A percentile compares a stretch with the other conserved stretches of the same genome.
phyloP scores from a whole-genome alignment of 2,113 vertebrate species.

The Polyodon spathula region DNA sequence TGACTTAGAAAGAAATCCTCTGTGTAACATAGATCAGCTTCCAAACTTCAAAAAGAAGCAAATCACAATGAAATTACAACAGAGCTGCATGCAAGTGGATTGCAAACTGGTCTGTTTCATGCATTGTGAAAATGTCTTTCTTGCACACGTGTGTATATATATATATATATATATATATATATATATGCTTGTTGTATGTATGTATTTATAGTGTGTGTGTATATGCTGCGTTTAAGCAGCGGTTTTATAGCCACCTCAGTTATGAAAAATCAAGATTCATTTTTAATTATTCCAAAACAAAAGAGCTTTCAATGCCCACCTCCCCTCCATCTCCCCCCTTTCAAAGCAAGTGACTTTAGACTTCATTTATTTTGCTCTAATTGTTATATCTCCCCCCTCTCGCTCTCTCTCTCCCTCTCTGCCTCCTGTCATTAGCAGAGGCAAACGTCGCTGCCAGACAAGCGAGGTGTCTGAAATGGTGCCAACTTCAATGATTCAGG shows the following conservation, averaged over 20 bases:
- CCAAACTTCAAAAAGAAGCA: conserved; percentile 33
- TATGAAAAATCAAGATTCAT: no score
- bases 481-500: no score
- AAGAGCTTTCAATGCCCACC: neutral
- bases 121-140: no score
- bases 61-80: conserved; percentile 40
- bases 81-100: no score
- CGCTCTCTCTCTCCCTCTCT: neutral
- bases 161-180: no score
- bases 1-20: conserved; percentile 59
- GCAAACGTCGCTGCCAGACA: neutral
- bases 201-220: no score
- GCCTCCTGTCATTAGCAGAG: neutral
- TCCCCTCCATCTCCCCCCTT: neutral
- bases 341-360: neutral
- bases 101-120: no score
- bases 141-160: no score
- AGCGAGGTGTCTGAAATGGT: neutral
- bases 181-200: no score
- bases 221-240: no score
- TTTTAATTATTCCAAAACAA: no score
- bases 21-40: conserved; percentile 47
- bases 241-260: no score
- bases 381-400: neutral
- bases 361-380: neutral